A percentile compares a stretch with the other conserved stretches of the same genome.
phyloP scores from a whole-genome alignment of 2,797 vertebrate species.

The Amniataba percoides region DNA sequence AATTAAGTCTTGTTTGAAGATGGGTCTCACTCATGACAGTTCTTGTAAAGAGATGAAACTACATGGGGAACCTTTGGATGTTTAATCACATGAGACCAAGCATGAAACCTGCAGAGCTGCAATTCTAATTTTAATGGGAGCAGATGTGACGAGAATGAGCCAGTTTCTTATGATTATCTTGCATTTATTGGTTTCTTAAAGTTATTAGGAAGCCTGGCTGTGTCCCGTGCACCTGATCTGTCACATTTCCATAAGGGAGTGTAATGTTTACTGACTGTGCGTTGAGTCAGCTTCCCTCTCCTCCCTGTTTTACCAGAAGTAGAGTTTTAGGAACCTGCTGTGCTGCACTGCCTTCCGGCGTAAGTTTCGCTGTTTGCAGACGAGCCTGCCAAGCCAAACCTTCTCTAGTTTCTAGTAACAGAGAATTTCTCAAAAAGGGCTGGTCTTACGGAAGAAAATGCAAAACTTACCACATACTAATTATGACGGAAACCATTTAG shows the following conservation, averaged over 20 bases:
- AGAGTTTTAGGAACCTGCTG: conserved; percentile 72
- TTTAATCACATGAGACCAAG: conserved; percentile 16
- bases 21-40: not conserved
- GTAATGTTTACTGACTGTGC: conserved; percentile 56
- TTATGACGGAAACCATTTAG: not conserved
- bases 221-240: conserved; percentile 29
- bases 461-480: not conserved
- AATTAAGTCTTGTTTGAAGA: conserved; percentile 1
- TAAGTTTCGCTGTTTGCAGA: conserved; percentile 67
- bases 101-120: conserved; percentile 39
- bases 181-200: not conserved
- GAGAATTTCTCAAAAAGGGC: conserved; percentile 28
- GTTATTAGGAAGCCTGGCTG: conserved; percentile 6
- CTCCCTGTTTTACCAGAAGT: conserved; percentile 75
- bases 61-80: not conserved
- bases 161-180: not conserved
- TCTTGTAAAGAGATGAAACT: conserved; percentile 9
- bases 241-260: conserved; percentile 58
- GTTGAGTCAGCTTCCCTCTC: conserved; percentile 74
- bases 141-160: conserved; percentile 17
- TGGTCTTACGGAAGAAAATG: conserved; percentile 9
- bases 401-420: conserved; percentile 44
- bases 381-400: conserved; percentile 47
- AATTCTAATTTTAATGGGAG: not conserved
- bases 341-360: conserved; percentile 48